Evolutionary conservation across 2,888 invertebrate species (phyloP).

Genomic region (Myopa tessellatipennis): DNA sequence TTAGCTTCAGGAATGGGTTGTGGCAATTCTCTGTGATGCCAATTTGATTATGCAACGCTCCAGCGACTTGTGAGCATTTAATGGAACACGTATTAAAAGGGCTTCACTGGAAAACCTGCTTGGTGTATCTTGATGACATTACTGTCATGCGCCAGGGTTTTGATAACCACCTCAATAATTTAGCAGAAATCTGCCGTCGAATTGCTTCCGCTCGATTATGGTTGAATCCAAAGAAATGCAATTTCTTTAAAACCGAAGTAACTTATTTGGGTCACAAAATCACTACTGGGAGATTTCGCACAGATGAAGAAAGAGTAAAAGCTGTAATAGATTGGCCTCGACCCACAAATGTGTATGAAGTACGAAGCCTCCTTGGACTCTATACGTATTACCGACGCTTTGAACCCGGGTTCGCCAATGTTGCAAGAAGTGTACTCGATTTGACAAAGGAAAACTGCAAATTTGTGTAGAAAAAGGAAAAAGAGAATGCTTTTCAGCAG

Average conservation of each 20-base stretch:
- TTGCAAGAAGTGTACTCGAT: conserved; percentile 11
- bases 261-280: not conserved
- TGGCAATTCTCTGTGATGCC: conserved; percentile 51
- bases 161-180: not conserved
- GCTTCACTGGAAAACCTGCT: conserved; percentile 42
- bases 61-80: conserved; percentile 46
- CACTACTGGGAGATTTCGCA: not conserved
- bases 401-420: conserved; percentile 20
- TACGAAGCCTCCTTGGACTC: not conserved
- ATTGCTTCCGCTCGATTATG: too few species aligned
- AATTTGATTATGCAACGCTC: conserved; percentile 44
- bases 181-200: too few species aligned
- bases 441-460: too few species aligned
- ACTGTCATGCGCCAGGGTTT: conserved; percentile 42
- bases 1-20: not conserved
- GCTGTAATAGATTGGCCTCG: too few species aligned
- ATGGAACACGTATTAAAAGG: conserved; percentile 43
- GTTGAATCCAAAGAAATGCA: too few species aligned
- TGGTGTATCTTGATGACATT: conserved; percentile 49
- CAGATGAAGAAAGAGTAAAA: not conserved
- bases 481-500: not conserved
- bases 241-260: too few species aligned
- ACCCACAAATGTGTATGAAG: too few species aligned
- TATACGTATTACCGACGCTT: conserved; percentile 31
- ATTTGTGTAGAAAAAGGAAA: too few species aligned